Conservation (phyloP, 2,113 vertebrate species). For the Rhombomys opimus region DNA sequence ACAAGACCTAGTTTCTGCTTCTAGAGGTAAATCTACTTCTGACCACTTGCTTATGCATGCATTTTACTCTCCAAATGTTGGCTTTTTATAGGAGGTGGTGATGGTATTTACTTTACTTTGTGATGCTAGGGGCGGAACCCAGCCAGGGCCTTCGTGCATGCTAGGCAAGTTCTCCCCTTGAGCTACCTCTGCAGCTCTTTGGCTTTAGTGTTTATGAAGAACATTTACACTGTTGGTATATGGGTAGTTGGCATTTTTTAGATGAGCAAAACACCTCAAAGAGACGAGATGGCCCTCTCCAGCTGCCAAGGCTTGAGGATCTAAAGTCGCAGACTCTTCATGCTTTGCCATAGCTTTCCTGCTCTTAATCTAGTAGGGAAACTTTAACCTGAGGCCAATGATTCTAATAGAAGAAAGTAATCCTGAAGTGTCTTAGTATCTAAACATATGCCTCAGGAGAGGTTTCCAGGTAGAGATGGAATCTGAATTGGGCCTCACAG, state of each 20-base stretch:
- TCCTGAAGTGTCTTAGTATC: background rate
- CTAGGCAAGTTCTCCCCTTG: background rate
- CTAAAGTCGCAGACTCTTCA: background rate
- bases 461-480: background rate
- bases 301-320: background rate
- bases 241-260: constrained; percentile 9
- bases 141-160: background rate
- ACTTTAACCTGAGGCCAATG: background rate
- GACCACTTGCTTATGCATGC: background rate
- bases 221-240: constrained; percentile 1
- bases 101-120: background rate
- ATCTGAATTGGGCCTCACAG: background rate
- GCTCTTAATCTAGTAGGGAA: background rate
- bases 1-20: background rate
- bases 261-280: constrained; percentile 41
- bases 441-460: background rate
- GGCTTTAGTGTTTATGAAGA: constrained; percentile 40
- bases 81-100: background rate
- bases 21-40: constrained; percentile 17
- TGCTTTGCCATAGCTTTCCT: constrained; percentile 1
- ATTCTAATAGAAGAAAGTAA: background rate
- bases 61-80: background rate
- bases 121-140: background rate
- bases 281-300: background rate
- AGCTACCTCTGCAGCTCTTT: background rate